Conservation (phyloP, 2,113 vertebrate genomes). For the Suncus etruscus region DNA sequence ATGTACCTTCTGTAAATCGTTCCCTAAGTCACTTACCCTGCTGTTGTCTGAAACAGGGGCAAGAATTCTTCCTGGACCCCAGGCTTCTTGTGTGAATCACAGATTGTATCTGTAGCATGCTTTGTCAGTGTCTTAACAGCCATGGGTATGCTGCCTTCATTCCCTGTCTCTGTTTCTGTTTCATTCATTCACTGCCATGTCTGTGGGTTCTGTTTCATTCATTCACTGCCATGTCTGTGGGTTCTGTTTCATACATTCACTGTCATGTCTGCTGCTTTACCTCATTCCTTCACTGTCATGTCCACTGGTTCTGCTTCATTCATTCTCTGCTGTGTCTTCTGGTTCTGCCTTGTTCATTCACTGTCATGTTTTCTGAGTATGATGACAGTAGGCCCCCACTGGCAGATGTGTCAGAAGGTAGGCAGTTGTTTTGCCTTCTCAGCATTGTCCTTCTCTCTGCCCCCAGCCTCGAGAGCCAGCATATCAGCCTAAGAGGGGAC, state of each 20-base stretch:
- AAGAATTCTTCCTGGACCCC: not conserved
- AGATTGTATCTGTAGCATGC: not conserved
- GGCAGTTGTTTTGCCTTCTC: not conserved
- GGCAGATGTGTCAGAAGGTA: no score
- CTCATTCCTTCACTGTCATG: no score
- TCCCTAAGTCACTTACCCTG: not conserved
- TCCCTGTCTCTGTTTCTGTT: no score
- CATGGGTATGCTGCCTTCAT: no score
- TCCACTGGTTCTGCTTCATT: no score
- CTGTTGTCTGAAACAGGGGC: not conserved
- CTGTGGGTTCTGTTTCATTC: no score
- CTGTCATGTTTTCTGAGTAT: not conserved
- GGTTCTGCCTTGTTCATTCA: no score
- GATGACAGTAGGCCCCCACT: no score
- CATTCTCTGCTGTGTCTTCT: not conserved
- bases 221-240: no score
- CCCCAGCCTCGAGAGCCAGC: conserved; percentile 83
- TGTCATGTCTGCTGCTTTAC: no score
- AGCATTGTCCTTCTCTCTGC: conserved; percentile 37
- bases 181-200: no score
- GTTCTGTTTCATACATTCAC: no score
- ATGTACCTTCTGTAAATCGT: not conserved
- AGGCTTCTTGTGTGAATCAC: not conserved
- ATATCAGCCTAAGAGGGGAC: conserved; percentile 77
- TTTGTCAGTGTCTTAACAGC: not conserved